A percentile compares a stretch with the other conserved stretches of the same genome.
Evolutionary conservation across 2,113 vertebrate species (phyloP).

Genomic region (Tachysurus fulvidraco): DNA sequence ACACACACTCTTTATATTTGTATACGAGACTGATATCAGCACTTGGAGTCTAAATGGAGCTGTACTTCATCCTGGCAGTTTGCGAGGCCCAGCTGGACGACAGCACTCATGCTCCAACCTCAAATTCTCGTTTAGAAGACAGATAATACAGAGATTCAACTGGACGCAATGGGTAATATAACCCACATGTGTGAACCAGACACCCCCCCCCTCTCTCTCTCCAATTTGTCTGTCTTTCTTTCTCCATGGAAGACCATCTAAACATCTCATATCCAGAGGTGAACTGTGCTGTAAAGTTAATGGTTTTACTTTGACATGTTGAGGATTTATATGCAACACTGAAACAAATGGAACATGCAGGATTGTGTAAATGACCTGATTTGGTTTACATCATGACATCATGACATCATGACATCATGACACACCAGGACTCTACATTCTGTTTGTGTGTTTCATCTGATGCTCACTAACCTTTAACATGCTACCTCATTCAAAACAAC

Average conservation of each 20-base stretch:
- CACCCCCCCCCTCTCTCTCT: background rate
- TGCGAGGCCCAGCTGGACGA: slow-evolving; percentile 30
- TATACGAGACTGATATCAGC: slow-evolving; percentile 21
- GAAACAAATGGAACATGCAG: background rate
- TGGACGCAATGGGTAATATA: slow-evolving; percentile 44
- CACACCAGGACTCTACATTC: background rate
- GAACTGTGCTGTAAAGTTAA: background rate
- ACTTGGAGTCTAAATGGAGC: slow-evolving; percentile 37
- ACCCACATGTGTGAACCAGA: slow-evolving; percentile 50
- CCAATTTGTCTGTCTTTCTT: background rate
- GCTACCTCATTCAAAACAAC: slow-evolving; percentile 36
- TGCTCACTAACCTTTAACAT: background rate
- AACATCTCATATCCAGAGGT: background rate
- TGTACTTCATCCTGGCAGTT: slow-evolving; percentile 25
- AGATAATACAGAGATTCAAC: slow-evolving; percentile 44
- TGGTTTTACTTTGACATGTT: background rate
- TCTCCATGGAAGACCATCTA: background rate
- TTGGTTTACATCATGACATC: too few relatives aligned
- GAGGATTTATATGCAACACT: background rate
- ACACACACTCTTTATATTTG: slow-evolving; percentile 19
- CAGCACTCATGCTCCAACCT: slow-evolving; percentile 23
- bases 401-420: too few relatives aligned
- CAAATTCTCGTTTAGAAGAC: slow-evolving; percentile 31
- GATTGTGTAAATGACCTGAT: background rate
- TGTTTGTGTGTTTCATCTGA: background rate